Percentiles rank a stretch among this genome's conserved stretches.
phyloP scores from a whole-genome alignment of 2,797 vertebrate genomes.

The Antrozous pallidus region DNA sequence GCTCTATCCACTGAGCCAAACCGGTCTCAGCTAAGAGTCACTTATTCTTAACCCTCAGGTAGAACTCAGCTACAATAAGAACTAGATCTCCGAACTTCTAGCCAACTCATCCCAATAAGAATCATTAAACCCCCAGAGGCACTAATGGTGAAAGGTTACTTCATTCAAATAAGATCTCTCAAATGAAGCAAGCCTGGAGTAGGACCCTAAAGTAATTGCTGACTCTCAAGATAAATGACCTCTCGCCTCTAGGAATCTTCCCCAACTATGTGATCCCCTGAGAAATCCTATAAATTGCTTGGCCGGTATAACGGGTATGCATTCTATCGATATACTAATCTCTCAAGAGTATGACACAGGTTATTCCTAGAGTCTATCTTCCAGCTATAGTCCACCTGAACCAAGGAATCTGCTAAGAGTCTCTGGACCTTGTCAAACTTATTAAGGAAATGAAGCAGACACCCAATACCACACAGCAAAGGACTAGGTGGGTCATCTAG shows the following conservation, averaged over 20 bases:
- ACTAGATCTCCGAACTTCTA: background rate
- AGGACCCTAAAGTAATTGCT: background rate
- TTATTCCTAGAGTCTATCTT: background rate
- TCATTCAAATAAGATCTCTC: background rate
- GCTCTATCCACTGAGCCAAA: no score
- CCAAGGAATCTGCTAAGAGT: background rate
- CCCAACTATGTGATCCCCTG: background rate
- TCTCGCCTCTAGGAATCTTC: background rate
- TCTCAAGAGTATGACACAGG: background rate
- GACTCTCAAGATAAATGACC: background rate
- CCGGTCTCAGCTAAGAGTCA: background rate
- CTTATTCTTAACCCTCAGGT: background rate
- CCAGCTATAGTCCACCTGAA: background rate
- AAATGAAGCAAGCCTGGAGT: background rate
- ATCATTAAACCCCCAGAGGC: background rate
- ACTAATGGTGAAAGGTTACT: background rate
- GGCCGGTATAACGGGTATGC: background rate
- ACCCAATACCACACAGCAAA: background rate
- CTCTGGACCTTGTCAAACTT: constrained; percentile 1
- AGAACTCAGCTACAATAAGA: background rate
- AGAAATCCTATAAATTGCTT: background rate
- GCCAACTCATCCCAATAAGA: background rate
- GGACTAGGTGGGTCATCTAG: background rate
- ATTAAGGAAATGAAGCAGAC: constrained; percentile 28
- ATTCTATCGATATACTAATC: background rate